Percentiles rank a stretch among this genome's conserved stretches.
These are phyloP conservation scores for Neodiprion pinetum DNA, from an alignment of 1,140 invertebrate genomes.

Conservation along the genomic window DNA sequence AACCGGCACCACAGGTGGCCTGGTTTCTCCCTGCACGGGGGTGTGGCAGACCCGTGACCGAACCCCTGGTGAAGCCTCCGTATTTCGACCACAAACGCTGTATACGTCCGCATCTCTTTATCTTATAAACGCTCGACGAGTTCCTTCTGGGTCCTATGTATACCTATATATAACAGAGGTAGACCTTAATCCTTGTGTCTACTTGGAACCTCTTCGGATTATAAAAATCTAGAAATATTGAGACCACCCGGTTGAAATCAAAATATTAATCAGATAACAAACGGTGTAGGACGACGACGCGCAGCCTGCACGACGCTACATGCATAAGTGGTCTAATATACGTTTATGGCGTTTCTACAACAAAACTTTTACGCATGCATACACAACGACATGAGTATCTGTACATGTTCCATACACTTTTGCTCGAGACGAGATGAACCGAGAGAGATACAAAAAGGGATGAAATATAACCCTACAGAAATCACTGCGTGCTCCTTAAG, in stretches of 20 bases:
- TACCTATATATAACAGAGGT: not conserved
- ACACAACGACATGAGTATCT: too few species aligned
- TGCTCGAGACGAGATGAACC: too few species aligned
- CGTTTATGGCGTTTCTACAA: too few species aligned
- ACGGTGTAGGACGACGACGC: too few species aligned
- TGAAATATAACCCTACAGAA: too few species aligned
- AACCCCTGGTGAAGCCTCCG: too few species aligned
- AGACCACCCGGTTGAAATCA: slow-evolving; percentile 4
- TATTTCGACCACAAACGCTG: not conserved
- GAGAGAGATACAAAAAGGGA: too few species aligned
- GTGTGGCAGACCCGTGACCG: not conserved
- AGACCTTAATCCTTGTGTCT: not conserved
- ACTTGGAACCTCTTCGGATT: not conserved
- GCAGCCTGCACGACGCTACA: too few species aligned
- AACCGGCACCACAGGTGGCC: not conserved
- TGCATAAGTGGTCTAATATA: too few species aligned
- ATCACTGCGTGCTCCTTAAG: too few species aligned
- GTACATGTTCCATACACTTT: too few species aligned
- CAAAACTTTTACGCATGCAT: too few species aligned
- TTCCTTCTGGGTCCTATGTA: not conserved
- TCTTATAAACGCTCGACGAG: not conserved
- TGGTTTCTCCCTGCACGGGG: not conserved
- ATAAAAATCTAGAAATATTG: not conserved
- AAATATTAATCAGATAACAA: not conserved
- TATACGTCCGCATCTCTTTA: not conserved